Evolutionary conservation across 92 coral and sea anemone species (phyloP).

Genomic region (Bergia sp.): DNA sequence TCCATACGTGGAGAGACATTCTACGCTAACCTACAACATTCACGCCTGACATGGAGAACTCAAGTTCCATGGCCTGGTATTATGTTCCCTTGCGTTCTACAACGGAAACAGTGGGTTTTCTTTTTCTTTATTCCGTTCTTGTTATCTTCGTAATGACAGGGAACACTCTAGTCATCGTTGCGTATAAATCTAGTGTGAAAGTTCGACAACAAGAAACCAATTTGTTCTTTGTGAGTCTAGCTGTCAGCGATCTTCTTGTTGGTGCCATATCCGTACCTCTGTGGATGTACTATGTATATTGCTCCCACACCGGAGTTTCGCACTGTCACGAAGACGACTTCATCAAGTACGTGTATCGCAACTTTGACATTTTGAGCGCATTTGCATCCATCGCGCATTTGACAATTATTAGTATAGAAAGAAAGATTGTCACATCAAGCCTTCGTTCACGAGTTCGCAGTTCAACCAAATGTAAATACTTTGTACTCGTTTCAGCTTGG

Average conservation of each 20-base stretch:
- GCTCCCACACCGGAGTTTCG: conserved; percentile 47
- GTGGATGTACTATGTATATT: conserved; percentile 68
- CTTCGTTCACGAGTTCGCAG: conserved; percentile 55
- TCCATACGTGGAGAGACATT: background rate
- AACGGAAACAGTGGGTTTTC: conserved; percentile 56
- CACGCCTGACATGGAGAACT: background rate
- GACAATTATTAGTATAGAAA: conserved; percentile 74
- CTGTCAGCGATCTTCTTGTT: conserved; percentile 73
- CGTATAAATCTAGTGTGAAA: conserved; percentile 50
- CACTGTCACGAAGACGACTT: conserved; percentile 16
- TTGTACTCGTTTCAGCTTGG: conserved; percentile 66
- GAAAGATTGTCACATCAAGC: conserved; percentile 57
- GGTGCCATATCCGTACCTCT: conserved; percentile 78
- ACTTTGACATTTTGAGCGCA: conserved; percentile 78
- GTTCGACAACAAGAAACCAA: conserved; percentile 60
- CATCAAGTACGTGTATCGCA: conserved; percentile 36
- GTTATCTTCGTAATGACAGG: conserved; percentile 61
- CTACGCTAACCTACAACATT: background rate
- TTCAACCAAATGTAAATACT: conserved; percentile 48
- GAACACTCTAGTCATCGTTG: conserved; percentile 68
- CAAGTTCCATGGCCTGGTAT: conserved; percentile 21
- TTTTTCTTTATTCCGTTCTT: conserved; percentile 58
- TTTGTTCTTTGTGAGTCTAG: conserved; percentile 78
- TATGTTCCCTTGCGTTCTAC: conserved; percentile 51
- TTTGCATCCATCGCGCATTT: conserved; percentile 79